Evolutionary conservation across 2,888 invertebrate genomes (phyloP), one percentile per base, ranked within the genome.

Genomic region (Prosapia bicincta): DNA sequence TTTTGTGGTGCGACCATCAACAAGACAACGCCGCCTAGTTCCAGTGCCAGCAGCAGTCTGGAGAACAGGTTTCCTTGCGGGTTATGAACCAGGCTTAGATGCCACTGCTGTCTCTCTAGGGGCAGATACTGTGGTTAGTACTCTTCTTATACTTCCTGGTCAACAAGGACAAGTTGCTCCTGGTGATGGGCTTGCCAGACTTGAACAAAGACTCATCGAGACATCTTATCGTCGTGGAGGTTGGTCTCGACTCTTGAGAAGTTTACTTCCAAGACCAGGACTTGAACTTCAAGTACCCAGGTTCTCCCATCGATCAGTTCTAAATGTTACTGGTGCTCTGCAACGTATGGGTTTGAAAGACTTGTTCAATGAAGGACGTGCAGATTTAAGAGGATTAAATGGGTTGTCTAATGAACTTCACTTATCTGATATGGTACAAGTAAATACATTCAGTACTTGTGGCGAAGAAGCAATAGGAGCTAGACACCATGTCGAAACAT

Each of bases 11-110:
- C 90, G 92, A 66, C 95, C 93, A 0, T 92, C 91, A 7, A 90
- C 93, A 1, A 88, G 94, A 26, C 93, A 94, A 83, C 88, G 93
- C 30, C 90, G 95, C 69, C 86, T 96, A 5, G 90, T 96, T 0
- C 94, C 94, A 0, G 92, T 96, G 3, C 95, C 95, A 0, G 94
- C 95, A 0, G 93, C 91, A 0, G 91, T 95, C 0, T 95, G 91
- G 86, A 89, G 90, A 79, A 87, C 87, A 6, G 92, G 92, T 9
- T 94, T 96, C 80, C 86, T 93, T 26, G 95, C 95, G 0, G 95
- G 95, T 10, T 96, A 95, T 83, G 95, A 96, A 81, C 92, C 94
- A 0, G 90, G 90, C 38, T 84, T 96, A 38, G 96, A 96, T 82
- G 95, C 94, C 0, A 96, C 96, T 0, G 92, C 92, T 0, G 92